A percentile compares a stretch with the other conserved stretches of the same genome.
phyloP scores from a whole-genome alignment of 2,888 invertebrate species.

The Nephrocerus scutellatus region DNA sequence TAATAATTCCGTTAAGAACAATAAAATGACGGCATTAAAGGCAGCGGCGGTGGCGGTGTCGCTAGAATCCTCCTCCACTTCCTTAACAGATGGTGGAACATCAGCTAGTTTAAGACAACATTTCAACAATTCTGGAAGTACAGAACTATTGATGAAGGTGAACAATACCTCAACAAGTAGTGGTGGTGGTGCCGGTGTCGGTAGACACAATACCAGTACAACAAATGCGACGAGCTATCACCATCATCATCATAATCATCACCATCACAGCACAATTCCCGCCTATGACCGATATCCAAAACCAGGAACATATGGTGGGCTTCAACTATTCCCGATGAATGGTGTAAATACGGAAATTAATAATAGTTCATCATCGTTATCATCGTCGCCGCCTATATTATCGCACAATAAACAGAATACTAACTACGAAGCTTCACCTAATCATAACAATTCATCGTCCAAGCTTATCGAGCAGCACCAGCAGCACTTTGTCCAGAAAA shows the following conservation, averaged over 20 bases:
- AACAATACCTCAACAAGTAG: conserved; percentile 29
- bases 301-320: conserved; percentile 38
- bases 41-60: conserved; percentile 17
- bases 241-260: too few relatives aligned
- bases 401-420: conserved; percentile 9
- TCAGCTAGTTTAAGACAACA: conserved; percentile 21
- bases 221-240: too few relatives aligned
- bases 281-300: conserved; percentile 47
- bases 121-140: conserved; percentile 29
- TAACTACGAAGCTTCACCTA: neutral
- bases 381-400: conserved; percentile 18
- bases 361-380: conserved; percentile 23
- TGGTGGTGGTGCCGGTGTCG: conserved; percentile 5
- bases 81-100: conserved; percentile 6
- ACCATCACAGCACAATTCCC: conserved; percentile 27
- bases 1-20: conserved; percentile 30
- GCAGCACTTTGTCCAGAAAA: conserved; percentile 56
- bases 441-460: neutral
- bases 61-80: neutral
- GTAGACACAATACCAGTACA: conserved; percentile 2
- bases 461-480: conserved; percentile 9
- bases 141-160: conserved; percentile 38
- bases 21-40: conserved; percentile 29
- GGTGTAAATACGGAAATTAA: conserved; percentile 46
- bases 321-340: conserved; percentile 46